phyloP scores from a whole-genome alignment of 2,797 vertebrate genomes.

The Siniperca obscura region DNA sequence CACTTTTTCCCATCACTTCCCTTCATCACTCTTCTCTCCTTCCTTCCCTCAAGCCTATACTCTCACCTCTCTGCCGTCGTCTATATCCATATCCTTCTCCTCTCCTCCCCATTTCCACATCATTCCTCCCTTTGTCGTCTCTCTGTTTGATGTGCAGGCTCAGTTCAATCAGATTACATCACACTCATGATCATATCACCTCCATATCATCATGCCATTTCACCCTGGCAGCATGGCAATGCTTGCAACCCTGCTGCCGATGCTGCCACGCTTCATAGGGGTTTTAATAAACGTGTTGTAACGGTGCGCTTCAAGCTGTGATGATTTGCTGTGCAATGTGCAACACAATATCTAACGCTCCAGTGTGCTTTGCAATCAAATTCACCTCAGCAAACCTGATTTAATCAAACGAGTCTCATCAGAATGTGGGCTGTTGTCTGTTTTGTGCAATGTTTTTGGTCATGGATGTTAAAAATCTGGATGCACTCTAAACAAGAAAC shows the following conservation, averaged over 20 bases:
- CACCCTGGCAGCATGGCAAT: constrained; percentile 40
- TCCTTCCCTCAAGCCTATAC: not conserved
- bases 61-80: constrained; percentile 43
- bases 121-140: constrained; percentile 26
- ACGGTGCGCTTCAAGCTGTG: constrained; percentile 54
- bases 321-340: constrained; percentile 63
- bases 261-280: constrained; percentile 47
- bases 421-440: constrained; percentile 29
- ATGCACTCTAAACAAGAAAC: constrained; percentile 6
- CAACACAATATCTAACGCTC: constrained; percentile 55
- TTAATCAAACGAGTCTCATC: constrained; percentile 55
- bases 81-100: not conserved
- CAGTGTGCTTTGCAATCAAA: constrained; percentile 59
- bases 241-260: constrained; percentile 36
- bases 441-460: constrained; percentile 26
- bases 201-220: constrained; percentile 54
- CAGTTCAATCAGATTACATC: constrained; percentile 60
- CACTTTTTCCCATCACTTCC: constrained; percentile 20
- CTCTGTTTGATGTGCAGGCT: constrained; percentile 77
- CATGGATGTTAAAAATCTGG: constrained; percentile 5
- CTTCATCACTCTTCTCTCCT: constrained; percentile 15
- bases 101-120: constrained; percentile 30
- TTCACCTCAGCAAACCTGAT: constrained; percentile 54
- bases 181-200: constrained; percentile 50
- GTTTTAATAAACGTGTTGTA: constrained; percentile 71